These are phyloP conservation scores for Mareca strepera DNA, from an alignment of 2,797 vertebrate species.

Conservation along the genomic window DNA sequence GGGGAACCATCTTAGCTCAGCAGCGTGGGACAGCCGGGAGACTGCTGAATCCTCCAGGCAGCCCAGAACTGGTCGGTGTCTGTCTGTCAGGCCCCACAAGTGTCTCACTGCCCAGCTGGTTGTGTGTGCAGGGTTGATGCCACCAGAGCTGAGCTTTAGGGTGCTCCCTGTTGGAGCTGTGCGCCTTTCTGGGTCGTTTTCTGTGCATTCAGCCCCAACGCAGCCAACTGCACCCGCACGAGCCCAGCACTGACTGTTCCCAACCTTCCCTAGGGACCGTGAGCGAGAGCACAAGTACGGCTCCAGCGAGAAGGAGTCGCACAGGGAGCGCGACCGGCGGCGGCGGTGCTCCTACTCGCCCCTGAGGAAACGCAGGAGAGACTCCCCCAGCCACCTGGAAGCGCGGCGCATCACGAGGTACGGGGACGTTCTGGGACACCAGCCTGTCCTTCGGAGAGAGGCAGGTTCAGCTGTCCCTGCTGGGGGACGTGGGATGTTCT, in stretches of 20 bases:
- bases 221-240: not conserved
- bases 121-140: not conserved
- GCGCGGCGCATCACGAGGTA: constrained; percentile 97
- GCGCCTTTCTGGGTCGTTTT: rapidly evolving
- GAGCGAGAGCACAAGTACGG: constrained; percentile 81
- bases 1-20: not conserved
- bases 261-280: constrained; percentile 56
- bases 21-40: not conserved
- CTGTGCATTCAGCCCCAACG: not conserved
- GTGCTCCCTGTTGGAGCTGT: not conserved
- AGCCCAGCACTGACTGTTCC: not conserved
- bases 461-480: not conserved
- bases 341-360: constrained; percentile 90
- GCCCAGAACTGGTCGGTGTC: not conserved
- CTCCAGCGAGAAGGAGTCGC: constrained; percentile 81
- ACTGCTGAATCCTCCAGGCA: not conserved
- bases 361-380: constrained; percentile 93
- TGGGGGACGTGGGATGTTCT: not conserved
- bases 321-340: constrained; percentile 76
- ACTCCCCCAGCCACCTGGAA: constrained; percentile 97
- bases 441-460: not conserved
- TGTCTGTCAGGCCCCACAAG: not conserved
- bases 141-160: not conserved
- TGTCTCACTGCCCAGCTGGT: not conserved
- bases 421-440: not conserved